A percentile compares a stretch with the other conserved stretches of the same genome.
These are phyloP conservation scores for Pachypanchax playfairii DNA, from an alignment of 2,113 vertebrate species.

Conservation along the genomic window DNA sequence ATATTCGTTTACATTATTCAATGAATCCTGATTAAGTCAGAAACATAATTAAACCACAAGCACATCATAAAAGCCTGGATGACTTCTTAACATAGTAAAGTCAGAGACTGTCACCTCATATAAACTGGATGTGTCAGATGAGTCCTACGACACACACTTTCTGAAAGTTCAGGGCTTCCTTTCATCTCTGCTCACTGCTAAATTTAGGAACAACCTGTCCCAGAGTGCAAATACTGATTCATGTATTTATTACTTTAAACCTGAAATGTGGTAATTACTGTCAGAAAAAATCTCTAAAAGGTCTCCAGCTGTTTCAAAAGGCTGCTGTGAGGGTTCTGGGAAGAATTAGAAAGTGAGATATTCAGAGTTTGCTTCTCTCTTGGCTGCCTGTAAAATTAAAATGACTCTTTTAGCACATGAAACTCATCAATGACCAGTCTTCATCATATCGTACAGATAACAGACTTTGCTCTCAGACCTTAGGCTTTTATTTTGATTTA, in stretches of 20 bases:
- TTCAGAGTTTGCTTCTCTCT: not conserved
- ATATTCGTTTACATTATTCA: too few species aligned
- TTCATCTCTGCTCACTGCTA: too few species aligned
- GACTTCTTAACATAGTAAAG: too few species aligned
- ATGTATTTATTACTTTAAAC: not conserved
- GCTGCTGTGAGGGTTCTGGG: not conserved
- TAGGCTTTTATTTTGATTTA: not conserved
- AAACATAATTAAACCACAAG: too few species aligned
- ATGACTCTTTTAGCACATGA: not conserved
- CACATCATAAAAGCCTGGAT: too few species aligned
- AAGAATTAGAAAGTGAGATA: too few species aligned
- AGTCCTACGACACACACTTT: too few species aligned
- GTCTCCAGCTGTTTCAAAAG: not conserved
- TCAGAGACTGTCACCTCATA: too few species aligned
- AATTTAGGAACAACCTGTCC: not conserved
- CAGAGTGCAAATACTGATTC: not conserved
- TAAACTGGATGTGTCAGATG: too few species aligned
- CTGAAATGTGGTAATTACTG: not conserved
- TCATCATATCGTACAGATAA: not conserved
- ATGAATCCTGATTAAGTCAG: not conserved
- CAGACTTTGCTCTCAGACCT: not conserved
- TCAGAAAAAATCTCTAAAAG: not conserved
- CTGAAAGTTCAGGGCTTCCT: too few species aligned
- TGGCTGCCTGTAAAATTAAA: not conserved
- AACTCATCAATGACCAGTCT: not conserved